Evolutionary conservation across 2,888 invertebrate genomes (phyloP), one percentile per base, ranked within the genome.

Genomic region (Hoplodrina ambigua): DNA sequence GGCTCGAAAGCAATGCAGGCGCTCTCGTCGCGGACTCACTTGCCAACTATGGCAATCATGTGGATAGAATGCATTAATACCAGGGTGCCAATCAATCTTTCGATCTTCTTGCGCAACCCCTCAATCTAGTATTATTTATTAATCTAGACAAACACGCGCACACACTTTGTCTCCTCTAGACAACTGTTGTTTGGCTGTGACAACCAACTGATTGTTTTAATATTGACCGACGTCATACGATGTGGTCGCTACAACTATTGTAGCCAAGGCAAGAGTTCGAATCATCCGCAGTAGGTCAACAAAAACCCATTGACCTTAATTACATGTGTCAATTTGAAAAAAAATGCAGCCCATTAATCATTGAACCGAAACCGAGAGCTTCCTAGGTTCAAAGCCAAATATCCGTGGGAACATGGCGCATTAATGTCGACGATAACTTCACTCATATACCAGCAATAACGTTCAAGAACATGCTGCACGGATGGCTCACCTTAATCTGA

Each of bases 401-500:
- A 80, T 83, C 62, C 71, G 69, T 69, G 83, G 82, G 83, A 87
- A 86, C 82, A 86, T 80, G 80, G 84, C 81, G 84, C 86, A 86
- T 88, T 87, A 84, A 85, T 72, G 81, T 71, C 85, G 86, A 81
- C 83, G 88, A 88, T 86, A 87, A 87, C 85, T 91, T 88, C 87
- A 86, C 86, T 85, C 85, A 88, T 89, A 89, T 89, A 89, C 88
- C 86, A 88, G 86, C 85, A 87, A 78, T 82, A 87, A 90, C 89
- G 86, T 89, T 89, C 93, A 94, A 93, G 92, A 94, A 89, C 91
- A 90, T 88, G 88, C 85, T 86, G 86, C 89, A 90, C 86, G 91
- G 91, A 92, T 94, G 89, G 93, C 94, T 94, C 95, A 95, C 95
- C 94, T 96, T 95, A 96, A 96, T 96, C 94, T 94, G 90, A 95